phyloP scores from a whole-genome alignment of 2,797 vertebrate species.

The Fringilla coelebs region DNA sequence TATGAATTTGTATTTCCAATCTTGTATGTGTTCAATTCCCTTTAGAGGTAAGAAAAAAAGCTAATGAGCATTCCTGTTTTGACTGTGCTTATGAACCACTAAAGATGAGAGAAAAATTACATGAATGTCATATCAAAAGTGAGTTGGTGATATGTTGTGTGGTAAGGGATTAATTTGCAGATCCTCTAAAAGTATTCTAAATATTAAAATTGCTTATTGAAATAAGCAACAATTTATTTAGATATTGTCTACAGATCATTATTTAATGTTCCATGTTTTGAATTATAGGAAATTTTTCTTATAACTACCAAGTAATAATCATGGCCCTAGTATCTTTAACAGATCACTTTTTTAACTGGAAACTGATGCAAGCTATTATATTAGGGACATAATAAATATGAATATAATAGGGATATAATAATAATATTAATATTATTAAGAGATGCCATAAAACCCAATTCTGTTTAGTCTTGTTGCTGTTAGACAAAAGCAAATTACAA shows the following conservation, averaged over 20 bases:
- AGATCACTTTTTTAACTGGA: not conserved
- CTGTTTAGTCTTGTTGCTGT: not conserved
- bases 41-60: not conserved
- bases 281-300: not conserved
- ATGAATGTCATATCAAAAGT: not conserved
- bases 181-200: not conserved
- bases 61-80: not conserved
- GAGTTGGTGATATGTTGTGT: not conserved
- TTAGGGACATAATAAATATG: not conserved
- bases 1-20: not conserved
- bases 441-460: not conserved
- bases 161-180: not conserved
- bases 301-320: not conserved
- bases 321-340: accelerated
- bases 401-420: too few relatives aligned
- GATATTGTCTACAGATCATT: not conserved
- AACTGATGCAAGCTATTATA: not conserved
- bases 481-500: not conserved
- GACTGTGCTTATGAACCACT: not conserved
- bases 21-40: not conserved
- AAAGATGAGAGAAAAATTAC: not conserved
- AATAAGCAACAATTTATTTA: not conserved
- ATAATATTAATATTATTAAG: not conserved
- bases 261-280: not conserved
- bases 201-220: not conserved